Evolutionary conservation across 1,140 invertebrate species (phyloP), one percentile per base, ranked within the genome.

Genomic region (Dolichoris vasculosae): DNA sequence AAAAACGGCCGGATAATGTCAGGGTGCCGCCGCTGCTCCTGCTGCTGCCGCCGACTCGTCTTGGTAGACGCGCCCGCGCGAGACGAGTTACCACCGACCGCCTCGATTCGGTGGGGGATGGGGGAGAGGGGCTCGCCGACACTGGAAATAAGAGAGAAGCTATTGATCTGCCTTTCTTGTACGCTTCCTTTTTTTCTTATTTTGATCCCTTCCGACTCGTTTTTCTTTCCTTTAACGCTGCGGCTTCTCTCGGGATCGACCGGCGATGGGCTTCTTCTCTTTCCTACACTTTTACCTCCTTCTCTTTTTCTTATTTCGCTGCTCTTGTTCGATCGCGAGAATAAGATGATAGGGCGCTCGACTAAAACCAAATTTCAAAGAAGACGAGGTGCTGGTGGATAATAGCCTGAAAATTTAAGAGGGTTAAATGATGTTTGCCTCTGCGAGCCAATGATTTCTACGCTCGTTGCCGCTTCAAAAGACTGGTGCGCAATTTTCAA

Each of bases 1-100:
- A 92, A 92, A 93, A 91, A 73, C 69, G 89, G 85, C 83, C 87
- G 91, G 92, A 92, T 93, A 92, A 92, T 93, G 89, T 90, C 91
- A 89, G 91, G 91, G 91, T 92, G 89, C 88, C 88, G 83, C 59
- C 82, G 77, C 73, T 88, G 89, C 88, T 87, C 89, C 88, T 88
- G 89, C 88, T 63, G 48, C 51, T 63, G 51, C 35, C 51, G 48
- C 89, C 87, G 88, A 84, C 88, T 76, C 84, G 83, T 87, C 88
- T 73, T 67, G 73, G 64, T 69, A 17, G 23, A 59, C 30, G 76
- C 69, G 38, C 15, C 26, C 6, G 71, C 35, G 38, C 23, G 55
- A 59, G 55, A 9, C 9, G 55, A 26, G 55, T 26, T 59, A 9
- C 55, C 23, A 9, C 55, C 23, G 13, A 59, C 8, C 48, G 48